Base-by-base conservation (phyloP, 2,888 invertebrate genomes). In the Drosophila limbata region DNA sequence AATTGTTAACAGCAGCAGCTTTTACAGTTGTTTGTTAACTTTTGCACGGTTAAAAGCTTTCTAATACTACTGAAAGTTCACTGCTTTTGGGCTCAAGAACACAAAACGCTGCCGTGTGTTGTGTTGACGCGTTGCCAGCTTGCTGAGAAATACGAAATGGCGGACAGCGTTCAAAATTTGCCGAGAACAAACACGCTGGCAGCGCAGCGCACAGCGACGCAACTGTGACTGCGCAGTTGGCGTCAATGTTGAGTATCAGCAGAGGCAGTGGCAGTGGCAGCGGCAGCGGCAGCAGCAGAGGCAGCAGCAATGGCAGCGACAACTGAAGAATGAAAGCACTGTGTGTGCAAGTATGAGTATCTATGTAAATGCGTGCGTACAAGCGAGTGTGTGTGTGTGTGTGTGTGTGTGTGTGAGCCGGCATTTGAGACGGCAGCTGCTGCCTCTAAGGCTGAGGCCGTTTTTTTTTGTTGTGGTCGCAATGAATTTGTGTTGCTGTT, bases 81-180 rank as follows among this genome's bases (percentile, higher is more conserved):
- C 40, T 35, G 35, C 45, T 17, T 33, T 33, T 13, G n/a, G 52
- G 10, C 31, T 13, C 9, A 53, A 79, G 70, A 65, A 76, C 57
- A 59, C 40, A 47, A 55, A 53, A 65, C 62, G 67, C 15, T 53
- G 68, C 62, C 72, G 72, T 64, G 45, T 71, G 47, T 71, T 74
- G 78, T 90, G 90, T 87, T 79, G 76, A 79, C 91, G 91, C 88
- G 81, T 91, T 73, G 91, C 90, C 80, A 84, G 91, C 83, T 90
- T 79, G 81, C 79, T 82, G 88, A 79, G 90, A 85, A 90, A 89
- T 91, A 90, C 82, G 79, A 76, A 71, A 73, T 83, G 77, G 86
- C 79, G 77, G 73, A 60, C 65, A 72, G 72, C 44, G 81, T 72
- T 66, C 71, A 56, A 66, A 81, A 59, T 83, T 83, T 62, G 78